Base-by-base conservation (phyloP, 1,140 invertebrate genomes). In the Drosophila sproati region DNA sequence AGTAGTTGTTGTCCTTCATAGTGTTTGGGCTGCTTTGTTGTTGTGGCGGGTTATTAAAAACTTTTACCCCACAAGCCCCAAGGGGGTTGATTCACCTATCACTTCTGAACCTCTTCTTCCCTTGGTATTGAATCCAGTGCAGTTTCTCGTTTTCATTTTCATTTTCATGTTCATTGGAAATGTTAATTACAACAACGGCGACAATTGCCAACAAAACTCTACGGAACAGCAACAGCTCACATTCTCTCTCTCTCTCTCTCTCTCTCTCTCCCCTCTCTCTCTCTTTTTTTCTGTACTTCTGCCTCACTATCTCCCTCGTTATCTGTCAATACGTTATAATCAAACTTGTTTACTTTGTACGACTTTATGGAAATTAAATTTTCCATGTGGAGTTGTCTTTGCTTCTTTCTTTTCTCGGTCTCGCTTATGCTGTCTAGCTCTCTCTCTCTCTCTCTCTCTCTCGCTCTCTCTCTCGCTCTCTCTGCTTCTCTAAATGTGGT, bases 31-130 rank as follows among this genome's bases (percentile, higher is more conserved):
- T 73, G 76, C 82, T 88, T 87, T 43, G 39, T 43, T n/a, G 83
- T 74, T 83, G 73, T 88, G 80, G 80, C 52, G 77, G 77, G 77
- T 87, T 88, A 87, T 87, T 87, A 87, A 87, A 87, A 87, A 88
- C 69, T 87, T 88, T 87, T 77, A 66, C 73, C 61, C 70, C 78
- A 45, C 39, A 48, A 48, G 6, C 37, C 48, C 39, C 45, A 20
- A 43, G 3, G 20, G n/a, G 7, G 20, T 20, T 20, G 20, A 20
- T 20, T 20, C 20, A 20, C 20, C 20, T 20, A 20, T 20, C 41
- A 35, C 3, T 41, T 12, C 7, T 31, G 48, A 12, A 7, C 52
- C 7, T 35, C 10, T 8, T 34, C 51, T 7, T 8, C 7, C 28
- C 20, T 28, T 12, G n/a, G 6, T 31, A 39, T 4, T 47, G 29